phyloP scores from a whole-genome alignment of 2,113 vertebrate species.

The Boulengeromyrus knoepffleri region DNA sequence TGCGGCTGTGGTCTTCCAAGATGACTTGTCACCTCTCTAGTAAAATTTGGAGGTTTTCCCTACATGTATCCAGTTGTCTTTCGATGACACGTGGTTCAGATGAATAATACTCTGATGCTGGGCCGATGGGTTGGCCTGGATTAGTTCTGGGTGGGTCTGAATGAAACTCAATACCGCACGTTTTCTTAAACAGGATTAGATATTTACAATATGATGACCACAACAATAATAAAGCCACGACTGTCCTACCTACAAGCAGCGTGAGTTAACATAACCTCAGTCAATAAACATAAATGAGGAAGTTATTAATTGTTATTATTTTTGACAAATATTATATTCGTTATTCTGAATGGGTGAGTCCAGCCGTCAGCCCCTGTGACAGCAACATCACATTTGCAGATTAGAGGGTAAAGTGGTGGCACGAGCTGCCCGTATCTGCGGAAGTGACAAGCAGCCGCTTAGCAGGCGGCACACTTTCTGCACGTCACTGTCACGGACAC shows the following conservation, averaged over 20 bases:
- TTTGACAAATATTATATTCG: not conserved
- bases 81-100: not conserved
- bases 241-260: not conserved
- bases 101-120: not conserved
- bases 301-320: not conserved
- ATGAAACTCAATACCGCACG: not conserved
- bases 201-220: not conserved
- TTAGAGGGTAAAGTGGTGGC: not conserved
- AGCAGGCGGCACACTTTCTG: not conserved
- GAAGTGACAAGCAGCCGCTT: not conserved
- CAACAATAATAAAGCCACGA: not conserved
- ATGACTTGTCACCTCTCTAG: not conserved
- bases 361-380: not conserved
- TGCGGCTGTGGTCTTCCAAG: not conserved
- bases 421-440: not conserved
- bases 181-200: not conserved
- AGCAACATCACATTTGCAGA: not conserved
- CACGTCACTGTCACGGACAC: not conserved
- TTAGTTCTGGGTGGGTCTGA: not conserved
- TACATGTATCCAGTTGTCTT: not conserved
- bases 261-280: not conserved
- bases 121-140: not conserved
- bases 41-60: not conserved
- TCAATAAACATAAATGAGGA: not conserved
- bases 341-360: not conserved